These are phyloP conservation scores for Anguilla marmorata DNA, from an alignment of 2,797 vertebrate genomes.

Conservation along the genomic window DNA sequence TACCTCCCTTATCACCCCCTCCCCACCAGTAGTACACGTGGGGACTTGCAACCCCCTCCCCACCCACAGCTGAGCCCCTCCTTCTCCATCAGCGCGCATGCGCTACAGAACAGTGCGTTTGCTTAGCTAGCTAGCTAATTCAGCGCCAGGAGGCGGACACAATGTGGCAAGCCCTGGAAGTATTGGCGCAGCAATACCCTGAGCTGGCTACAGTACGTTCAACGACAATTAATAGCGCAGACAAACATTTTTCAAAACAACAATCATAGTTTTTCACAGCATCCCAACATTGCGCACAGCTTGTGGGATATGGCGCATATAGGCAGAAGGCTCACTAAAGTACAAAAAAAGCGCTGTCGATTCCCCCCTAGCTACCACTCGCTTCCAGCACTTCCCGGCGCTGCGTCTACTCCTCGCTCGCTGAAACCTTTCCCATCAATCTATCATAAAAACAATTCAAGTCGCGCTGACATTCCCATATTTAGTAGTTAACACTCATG, in stretches of 20 bases:
- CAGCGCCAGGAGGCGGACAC: constrained; percentile 40
- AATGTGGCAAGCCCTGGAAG: constrained; percentile 57
- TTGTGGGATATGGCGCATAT: constrained; percentile 24
- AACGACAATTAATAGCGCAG: not conserved
- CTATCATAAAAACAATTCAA: not conserved
- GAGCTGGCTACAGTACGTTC: constrained; percentile 24
- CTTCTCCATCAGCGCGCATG: constrained; percentile 41
- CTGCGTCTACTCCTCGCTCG: constrained; percentile 50
- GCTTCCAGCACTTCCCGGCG: constrained; percentile 41
- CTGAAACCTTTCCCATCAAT: constrained; percentile 39
- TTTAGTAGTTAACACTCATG: not conserved
- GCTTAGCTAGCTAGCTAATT: constrained; percentile 17
- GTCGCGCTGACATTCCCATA: not conserved
- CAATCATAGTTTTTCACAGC: not conserved
- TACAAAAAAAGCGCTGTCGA: not conserved
- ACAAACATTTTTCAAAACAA: not conserved
- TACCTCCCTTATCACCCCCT: not conserved
- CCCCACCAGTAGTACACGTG: constrained; percentile 35
- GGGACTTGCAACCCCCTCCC: constrained; percentile 24
- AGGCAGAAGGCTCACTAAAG: not conserved
- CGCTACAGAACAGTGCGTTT: constrained; percentile 26
- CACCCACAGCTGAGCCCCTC: constrained; percentile 41
- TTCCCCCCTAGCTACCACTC: constrained; percentile 59
- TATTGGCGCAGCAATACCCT: constrained; percentile 41
- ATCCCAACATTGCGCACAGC: not conserved